phyloP scores from a whole-genome alignment of 2,113 vertebrate species.

The Scalopus aquaticus region DNA sequence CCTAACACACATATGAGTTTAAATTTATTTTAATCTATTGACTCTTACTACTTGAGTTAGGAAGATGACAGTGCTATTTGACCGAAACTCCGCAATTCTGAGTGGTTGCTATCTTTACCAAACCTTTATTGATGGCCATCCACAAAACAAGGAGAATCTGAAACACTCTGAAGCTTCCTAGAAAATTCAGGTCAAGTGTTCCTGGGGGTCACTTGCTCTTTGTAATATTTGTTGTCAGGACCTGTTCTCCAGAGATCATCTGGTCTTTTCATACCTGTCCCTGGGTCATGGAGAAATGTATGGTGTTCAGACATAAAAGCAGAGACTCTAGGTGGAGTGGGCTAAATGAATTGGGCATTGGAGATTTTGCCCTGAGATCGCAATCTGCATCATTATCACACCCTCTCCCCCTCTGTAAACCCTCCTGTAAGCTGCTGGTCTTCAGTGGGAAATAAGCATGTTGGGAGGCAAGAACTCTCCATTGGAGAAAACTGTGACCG shows the following conservation, averaged over 20 bases:
- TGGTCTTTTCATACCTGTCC: neutral
- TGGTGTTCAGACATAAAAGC: too few relatives aligned
- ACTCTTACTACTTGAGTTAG: neutral
- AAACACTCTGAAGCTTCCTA: neutral
- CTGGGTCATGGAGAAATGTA: neutral
- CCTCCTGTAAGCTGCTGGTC: constrained; percentile 91
- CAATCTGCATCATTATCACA: neutral
- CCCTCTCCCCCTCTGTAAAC: neutral
- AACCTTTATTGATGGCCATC: neutral
- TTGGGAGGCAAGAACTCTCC: constrained; percentile 90
- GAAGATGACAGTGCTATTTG: neutral
- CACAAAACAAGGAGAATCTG: neutral
- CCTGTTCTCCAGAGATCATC: neutral
- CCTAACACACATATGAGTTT: neutral
- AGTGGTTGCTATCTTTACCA: neutral
- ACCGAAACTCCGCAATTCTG: neutral
- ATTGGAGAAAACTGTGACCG: constrained; percentile 90
- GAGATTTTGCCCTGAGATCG: neutral
- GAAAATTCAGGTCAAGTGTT: neutral
- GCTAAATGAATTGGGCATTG: neutral
- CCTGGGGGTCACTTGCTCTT: neutral
- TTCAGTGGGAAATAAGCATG: constrained; percentile 87
- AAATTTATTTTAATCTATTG: neutral
- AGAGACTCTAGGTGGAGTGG: neutral
- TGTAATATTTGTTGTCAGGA: neutral